Evolutionary conservation across 2,888 invertebrate species (phyloP).

Genomic region (Synanthedon vespiformis): DNA sequence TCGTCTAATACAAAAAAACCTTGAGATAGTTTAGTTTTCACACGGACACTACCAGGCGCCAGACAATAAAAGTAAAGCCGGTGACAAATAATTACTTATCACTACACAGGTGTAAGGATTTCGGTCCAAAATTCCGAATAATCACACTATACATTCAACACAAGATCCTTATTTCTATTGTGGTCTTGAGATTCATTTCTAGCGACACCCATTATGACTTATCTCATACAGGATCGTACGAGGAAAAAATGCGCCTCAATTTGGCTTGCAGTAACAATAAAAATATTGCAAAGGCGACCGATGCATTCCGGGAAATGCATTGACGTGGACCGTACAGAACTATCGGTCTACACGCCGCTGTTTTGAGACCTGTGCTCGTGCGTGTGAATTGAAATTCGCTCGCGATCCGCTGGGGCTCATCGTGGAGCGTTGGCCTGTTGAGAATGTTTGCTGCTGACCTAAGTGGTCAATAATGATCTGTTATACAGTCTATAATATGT

Average conservation of each 20-base stretch:
- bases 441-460: slow-evolving; percentile 66
- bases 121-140: slow-evolving; percentile 7
- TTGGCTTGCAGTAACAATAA: slow-evolving; percentile 40
- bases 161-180: slow-evolving; percentile 7
- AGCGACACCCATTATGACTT: slow-evolving; percentile 8
- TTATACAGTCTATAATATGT: slow-evolving; percentile 48
- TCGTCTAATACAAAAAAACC: slow-evolving; percentile 15
- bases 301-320: slow-evolving; percentile 64
- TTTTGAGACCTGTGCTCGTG: slow-evolving; percentile 25
- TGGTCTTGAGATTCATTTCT: slow-evolving; percentile 8
- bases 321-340: slow-evolving; percentile 47
- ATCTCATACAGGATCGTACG: slow-evolving; percentile 9
- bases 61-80: slow-evolving; percentile 11
- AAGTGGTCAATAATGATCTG: slow-evolving; percentile 67
- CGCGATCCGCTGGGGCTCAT: slow-evolving; percentile 23
- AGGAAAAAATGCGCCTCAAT: slow-evolving; percentile 40
- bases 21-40: slow-evolving; percentile 21
- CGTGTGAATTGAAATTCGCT: slow-evolving; percentile 27
- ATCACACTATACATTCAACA: slow-evolving; percentile 10
- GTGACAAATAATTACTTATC: slow-evolving; percentile 6
- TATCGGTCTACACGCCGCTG: slow-evolving; percentile 27
- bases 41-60: slow-evolving; percentile 17
- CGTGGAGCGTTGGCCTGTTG: slow-evolving; percentile 61
- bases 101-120: slow-evolving; percentile 2
- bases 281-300: slow-evolving; percentile 60